Conservation (phyloP, 2,113 vertebrate genomes). For the Salvelinus alpinus region DNA sequence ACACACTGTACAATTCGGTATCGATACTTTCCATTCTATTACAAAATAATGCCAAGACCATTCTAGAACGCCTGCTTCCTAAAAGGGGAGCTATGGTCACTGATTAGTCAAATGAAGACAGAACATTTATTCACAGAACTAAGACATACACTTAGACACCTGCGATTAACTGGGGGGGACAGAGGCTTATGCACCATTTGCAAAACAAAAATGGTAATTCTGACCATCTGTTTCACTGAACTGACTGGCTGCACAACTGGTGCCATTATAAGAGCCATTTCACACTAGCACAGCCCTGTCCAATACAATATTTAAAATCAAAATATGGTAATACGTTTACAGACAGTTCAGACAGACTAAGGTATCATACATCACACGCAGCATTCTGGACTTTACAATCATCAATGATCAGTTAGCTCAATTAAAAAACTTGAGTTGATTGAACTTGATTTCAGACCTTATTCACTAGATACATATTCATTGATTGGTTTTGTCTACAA, state of each 20-base stretch:
- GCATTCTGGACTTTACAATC: no score
- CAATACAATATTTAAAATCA: not conserved
- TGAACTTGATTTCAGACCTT: no score
- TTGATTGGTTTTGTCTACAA: not conserved
- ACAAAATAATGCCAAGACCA: not conserved
- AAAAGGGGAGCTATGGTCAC: not conserved
- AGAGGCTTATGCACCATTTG: constrained; percentile 44
- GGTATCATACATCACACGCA: no score
- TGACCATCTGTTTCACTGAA: constrained; percentile 46
- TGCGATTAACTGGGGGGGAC: not conserved
- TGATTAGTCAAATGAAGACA: not conserved
- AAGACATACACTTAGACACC: not conserved
- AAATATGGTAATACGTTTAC: not conserved
- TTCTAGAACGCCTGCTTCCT: not conserved
- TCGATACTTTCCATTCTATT: no score
- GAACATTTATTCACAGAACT: not conserved
- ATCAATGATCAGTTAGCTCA: no score
- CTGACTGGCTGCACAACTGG: constrained; percentile 19
- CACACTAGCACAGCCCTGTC: constrained; percentile 7
- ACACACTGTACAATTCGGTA: not conserved
- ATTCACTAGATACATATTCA: not conserved
- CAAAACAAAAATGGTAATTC: constrained; percentile 41
- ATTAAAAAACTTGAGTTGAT: no score
- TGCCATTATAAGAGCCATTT: not conserved
- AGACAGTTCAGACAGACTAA: not conserved